Percentiles rank a stretch among this genome's conserved stretches.
These are phyloP conservation scores for Salvelinus namaycush DNA, from an alignment of 2,113 vertebrate genomes.

Conservation along the genomic window DNA sequence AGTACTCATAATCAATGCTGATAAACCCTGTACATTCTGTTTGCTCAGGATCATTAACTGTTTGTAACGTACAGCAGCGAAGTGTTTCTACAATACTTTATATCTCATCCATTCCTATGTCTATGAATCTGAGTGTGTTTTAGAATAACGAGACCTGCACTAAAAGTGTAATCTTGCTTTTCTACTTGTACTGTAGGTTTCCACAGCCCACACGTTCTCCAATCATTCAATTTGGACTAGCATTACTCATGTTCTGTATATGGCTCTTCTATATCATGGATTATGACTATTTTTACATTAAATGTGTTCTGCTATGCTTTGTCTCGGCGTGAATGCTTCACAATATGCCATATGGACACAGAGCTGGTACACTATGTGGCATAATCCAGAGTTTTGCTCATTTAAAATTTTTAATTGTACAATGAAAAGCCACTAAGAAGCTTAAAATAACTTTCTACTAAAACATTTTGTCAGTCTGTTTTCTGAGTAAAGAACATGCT, in stretches of 20 bases:
- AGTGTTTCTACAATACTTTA: not conserved
- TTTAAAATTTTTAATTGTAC: constrained; percentile 32
- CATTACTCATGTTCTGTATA: constrained; percentile 27
- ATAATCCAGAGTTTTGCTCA: constrained; percentile 50
- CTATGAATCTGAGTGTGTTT: not conserved
- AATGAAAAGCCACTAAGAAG: constrained; percentile 48
- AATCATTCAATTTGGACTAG: constrained; percentile 11
- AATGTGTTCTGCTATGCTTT: constrained; percentile 36
- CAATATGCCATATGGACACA: constrained; percentile 40
- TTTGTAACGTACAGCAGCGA: no score
- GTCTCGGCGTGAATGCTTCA: constrained; percentile 28
- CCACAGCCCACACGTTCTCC: constrained; percentile 19
- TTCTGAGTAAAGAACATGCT: constrained; percentile 17
- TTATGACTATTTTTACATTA: constrained; percentile 57
- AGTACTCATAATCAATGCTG: no score
- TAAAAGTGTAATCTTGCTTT: no score
- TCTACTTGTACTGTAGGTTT: not conserved
- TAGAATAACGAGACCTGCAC: not conserved
- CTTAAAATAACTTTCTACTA: constrained; percentile 9
- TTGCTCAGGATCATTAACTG: no score
- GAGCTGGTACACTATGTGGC: constrained; percentile 38
- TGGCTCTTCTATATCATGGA: constrained; percentile 30
- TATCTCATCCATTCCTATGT: not conserved
- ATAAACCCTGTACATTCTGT: no score
- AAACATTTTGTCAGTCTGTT: no score